These are phyloP conservation scores for Dryobotodes eremita DNA, from an alignment of 2,888 invertebrate genomes.

Conservation along the genomic window DNA sequence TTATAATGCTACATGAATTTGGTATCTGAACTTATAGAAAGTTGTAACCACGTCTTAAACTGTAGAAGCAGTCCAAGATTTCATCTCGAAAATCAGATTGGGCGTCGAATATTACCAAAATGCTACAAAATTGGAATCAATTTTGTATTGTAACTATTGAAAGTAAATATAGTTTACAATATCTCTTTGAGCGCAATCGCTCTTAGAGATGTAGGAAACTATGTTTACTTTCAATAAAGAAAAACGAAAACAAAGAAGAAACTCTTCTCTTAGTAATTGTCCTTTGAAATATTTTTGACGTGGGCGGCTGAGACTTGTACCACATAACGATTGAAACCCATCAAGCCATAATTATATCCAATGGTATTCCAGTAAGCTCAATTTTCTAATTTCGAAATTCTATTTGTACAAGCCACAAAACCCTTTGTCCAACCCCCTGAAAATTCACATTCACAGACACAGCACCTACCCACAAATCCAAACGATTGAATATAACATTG, in stretches of 20 bases:
- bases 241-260: no score
- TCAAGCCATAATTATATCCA: background rate
- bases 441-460: constrained; percentile 33
- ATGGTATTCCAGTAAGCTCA: background rate
- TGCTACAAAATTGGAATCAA: background rate
- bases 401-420: background rate
- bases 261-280: no score
- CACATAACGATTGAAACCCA: no score
- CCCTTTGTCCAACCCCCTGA: constrained; percentile 14
- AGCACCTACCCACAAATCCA: constrained; percentile 40
- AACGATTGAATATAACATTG: constrained; percentile 59
- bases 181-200: background rate
- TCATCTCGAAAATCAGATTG: background rate
- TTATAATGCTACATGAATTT: constrained; percentile 21
- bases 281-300: background rate
- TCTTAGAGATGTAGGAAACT: background rate
- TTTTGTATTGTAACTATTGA: background rate
- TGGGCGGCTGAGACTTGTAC: no score
- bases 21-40: background rate
- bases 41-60: background rate
- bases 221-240: no score
- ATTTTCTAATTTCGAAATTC: background rate
- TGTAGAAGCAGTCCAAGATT: background rate
- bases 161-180: no score
- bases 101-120: background rate